A percentile compares a stretch with the other conserved stretches of the same genome.
Evolutionary conservation across 2,888 invertebrate genomes (phyloP).

Genomic region (Andrena hattorfiana): DNA sequence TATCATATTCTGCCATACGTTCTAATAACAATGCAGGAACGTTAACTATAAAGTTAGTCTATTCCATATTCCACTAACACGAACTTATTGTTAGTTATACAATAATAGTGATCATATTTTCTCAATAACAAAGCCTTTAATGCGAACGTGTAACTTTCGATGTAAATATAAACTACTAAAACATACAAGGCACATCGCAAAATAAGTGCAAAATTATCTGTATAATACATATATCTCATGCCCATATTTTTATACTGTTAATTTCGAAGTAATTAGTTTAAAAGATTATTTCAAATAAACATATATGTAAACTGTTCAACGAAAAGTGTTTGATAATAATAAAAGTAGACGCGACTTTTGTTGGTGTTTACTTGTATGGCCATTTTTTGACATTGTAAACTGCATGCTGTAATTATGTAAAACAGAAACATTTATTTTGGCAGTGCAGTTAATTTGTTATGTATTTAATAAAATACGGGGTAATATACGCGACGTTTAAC

Average conservation of each 20-base stretch:
- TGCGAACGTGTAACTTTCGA: background rate
- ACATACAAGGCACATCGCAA: conserved; percentile 8
- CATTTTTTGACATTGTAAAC: background rate
- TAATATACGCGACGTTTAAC: background rate
- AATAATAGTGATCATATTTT: background rate
- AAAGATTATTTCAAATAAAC: background rate
- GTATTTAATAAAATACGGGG: background rate
- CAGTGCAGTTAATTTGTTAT: conserved; percentile 4
- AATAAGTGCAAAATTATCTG: background rate
- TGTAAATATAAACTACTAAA: conserved; percentile 6
- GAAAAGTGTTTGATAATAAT: background rate
- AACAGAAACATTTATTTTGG: background rate
- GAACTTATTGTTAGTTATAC: background rate
- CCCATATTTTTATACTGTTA: conserved; percentile 7
- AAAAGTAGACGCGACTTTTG: background rate
- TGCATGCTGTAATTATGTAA: background rate
- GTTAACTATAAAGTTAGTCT: conserved; percentile 3
- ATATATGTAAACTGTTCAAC: background rate
- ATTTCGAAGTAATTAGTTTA: background rate
- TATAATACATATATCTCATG: background rate
- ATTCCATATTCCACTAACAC: conserved; percentile 4
- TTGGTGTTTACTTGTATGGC: conserved; percentile 9
- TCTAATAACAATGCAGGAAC: background rate
- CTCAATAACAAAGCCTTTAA: background rate
- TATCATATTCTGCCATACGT: conserved; percentile 1